phyloP scores from a whole-genome alignment of 2,888 invertebrate species.

The Himalopsyche anomala region DNA sequence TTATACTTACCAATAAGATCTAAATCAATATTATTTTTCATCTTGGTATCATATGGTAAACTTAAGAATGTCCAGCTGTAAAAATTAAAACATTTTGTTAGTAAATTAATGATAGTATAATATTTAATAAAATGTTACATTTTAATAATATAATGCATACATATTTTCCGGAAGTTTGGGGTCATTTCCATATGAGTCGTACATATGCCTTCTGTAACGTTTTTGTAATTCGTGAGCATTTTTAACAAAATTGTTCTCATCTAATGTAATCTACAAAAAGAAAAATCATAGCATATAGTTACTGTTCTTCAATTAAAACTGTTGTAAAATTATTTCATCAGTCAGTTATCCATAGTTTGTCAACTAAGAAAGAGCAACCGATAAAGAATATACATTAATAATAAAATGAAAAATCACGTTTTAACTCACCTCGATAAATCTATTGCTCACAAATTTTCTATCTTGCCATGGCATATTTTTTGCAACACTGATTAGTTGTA shows the following conservation, averaged over 20 bases:
- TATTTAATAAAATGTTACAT: too few species aligned
- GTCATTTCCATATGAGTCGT: constrained; percentile 48
- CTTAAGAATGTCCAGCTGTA: constrained; percentile 48
- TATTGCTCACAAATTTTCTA: constrained; percentile 41
- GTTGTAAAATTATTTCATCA: not conserved
- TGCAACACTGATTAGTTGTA: constrained; percentile 36
- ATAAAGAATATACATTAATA: too few species aligned
- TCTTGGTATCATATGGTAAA: constrained; percentile 45
- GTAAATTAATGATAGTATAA: not conserved
- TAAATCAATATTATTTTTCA: not conserved
- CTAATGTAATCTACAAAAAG: constrained; percentile 51
- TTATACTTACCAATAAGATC: constrained; percentile 38
- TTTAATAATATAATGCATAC: constrained; percentile 43
- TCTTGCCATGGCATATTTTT: constrained; percentile 51
- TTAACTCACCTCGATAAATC: constrained; percentile 28
- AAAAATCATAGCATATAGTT: constrained; percentile 1
- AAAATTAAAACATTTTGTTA: not conserved
- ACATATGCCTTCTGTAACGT: constrained; percentile 45
- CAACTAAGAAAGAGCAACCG: too few species aligned
- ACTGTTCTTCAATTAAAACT: not conserved
- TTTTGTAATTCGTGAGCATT: constrained; percentile 53
- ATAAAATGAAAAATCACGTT: not conserved
- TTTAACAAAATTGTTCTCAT: constrained; percentile 46
- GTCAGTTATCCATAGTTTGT: too few species aligned
- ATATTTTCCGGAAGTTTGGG: constrained; percentile 54